phyloP scores from a whole-genome alignment of 2,113 vertebrate genomes.

The Malurus melanocephalus region DNA sequence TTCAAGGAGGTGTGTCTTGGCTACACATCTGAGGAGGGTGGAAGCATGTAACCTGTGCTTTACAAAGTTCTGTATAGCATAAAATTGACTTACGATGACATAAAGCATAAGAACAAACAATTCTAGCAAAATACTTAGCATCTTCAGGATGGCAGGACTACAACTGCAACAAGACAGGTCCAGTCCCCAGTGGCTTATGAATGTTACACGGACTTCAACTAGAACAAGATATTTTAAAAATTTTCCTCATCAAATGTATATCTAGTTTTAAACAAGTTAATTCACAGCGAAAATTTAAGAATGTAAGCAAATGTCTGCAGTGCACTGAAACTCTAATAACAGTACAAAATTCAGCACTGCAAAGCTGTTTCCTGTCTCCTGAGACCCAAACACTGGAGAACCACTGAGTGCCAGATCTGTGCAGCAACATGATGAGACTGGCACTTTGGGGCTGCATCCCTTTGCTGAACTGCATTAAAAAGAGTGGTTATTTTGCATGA shows the following conservation, averaged over 20 bases:
- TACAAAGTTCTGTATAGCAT: not conserved
- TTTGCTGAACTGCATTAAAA: not conserved
- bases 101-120: not conserved
- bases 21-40: not conserved
- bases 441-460: not conserved
- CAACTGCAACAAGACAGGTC: not conserved
- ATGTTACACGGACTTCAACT: not conserved
- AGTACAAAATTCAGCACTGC: not conserved
- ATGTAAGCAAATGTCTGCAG: not conserved
- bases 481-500: not conserved
- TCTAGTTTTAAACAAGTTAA: not conserved
- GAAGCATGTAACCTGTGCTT: not conserved
- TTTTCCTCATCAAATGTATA: not conserved
- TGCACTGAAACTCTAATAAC: not conserved
- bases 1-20: not conserved
- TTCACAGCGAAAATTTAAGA: not conserved
- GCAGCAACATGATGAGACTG: not conserved
- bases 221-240: not conserved
- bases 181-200: not conserved
- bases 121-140: not conserved
- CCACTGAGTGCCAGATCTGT: not conserved
- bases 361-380: not conserved
- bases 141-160: not conserved
- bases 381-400: not conserved
- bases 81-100: not conserved